phyloP scores from a whole-genome alignment of 1,140 invertebrate genomes.

The Araneus ventricosus region DNA sequence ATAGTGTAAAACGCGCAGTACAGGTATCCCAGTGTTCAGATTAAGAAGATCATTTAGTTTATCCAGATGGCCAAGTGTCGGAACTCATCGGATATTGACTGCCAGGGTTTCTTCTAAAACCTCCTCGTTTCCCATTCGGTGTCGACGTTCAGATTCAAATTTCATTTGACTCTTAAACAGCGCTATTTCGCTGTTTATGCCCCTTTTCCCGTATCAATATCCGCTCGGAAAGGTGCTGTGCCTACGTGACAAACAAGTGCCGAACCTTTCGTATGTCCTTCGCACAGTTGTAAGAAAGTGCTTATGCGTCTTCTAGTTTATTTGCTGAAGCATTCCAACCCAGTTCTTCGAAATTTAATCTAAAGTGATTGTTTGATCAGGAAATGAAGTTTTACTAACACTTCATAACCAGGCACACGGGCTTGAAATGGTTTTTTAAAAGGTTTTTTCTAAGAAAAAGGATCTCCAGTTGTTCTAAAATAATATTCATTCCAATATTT shows the following conservation, averaged over 20 bases:
- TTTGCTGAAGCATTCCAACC: slow-evolving; percentile 13
- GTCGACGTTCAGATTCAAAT: too few species aligned
- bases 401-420: slow-evolving; percentile 9
- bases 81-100: not conserved
- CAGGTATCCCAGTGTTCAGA: slow-evolving; percentile 26
- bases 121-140: not conserved
- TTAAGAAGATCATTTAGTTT: slow-evolving; percentile 47
- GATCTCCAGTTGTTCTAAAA: slow-evolving; percentile 12
- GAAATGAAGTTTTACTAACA: slow-evolving; percentile 37
- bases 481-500: not conserved
- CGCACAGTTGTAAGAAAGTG: slow-evolving; percentile 19
- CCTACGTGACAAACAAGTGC: slow-evolving; percentile 12
- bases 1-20: slow-evolving; percentile 48
- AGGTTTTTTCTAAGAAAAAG: slow-evolving; percentile 1
- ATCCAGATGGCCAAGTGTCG: slow-evolving; percentile 40
- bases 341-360: slow-evolving; percentile 36
- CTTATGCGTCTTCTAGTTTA: not conserved
- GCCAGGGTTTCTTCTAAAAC: not conserved
- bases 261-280: not conserved
- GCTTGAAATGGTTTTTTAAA: not conserved
- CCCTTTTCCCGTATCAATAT: not conserved
- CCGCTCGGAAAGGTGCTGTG: not conserved
- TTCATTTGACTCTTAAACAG: not conserved
- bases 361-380: slow-evolving; percentile 22
- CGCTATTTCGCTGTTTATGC: not conserved